These are phyloP conservation scores for Leptinotarsa juncta DNA, from an alignment of 2,888 invertebrate species.

Conservation along the genomic window DNA sequence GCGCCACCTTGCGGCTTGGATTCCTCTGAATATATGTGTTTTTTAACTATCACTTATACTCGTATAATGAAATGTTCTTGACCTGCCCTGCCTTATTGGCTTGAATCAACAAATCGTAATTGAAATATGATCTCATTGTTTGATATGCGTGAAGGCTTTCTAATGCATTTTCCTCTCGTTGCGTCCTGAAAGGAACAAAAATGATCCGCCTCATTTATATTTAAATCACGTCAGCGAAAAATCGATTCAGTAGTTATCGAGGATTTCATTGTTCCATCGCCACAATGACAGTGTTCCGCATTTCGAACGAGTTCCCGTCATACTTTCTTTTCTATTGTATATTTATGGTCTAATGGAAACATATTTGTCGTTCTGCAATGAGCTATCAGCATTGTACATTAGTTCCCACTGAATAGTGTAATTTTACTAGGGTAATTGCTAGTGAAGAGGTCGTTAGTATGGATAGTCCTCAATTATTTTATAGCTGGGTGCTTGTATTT, in stretches of 20 bases:
- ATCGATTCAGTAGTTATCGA: conserved; percentile 18
- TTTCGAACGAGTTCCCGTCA: conserved; percentile 3
- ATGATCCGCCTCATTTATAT: conserved; percentile 8
- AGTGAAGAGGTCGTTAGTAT: background rate
- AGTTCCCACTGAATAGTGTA: conserved; percentile 8
- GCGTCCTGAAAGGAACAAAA: conserved; percentile 4
- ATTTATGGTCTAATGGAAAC: conserved; percentile 21
- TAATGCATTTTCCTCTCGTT: conserved; percentile 13
- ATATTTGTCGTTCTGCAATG: conserved; percentile 6
- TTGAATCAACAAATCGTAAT: background rate
- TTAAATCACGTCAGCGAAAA: conserved; percentile 18
- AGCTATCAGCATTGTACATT: conserved; percentile 15
- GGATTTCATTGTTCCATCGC: conserved; percentile 19
- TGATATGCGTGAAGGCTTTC: background rate
- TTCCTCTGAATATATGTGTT: background rate
- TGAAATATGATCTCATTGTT: conserved; percentile 1
- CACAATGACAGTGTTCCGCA: conserved; percentile 12
- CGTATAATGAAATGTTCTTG: background rate
- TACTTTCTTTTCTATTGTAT: conserved; percentile 24
- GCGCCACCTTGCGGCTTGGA: too few relatives aligned
- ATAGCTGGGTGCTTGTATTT: background rate
- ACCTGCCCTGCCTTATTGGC: background rate
- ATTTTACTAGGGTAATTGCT: conserved; percentile 14
- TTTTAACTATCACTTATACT: background rate
- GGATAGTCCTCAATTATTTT: background rate